Conservation (phyloP, 2,888 invertebrate species). For the Punctoribates punctum region DNA sequence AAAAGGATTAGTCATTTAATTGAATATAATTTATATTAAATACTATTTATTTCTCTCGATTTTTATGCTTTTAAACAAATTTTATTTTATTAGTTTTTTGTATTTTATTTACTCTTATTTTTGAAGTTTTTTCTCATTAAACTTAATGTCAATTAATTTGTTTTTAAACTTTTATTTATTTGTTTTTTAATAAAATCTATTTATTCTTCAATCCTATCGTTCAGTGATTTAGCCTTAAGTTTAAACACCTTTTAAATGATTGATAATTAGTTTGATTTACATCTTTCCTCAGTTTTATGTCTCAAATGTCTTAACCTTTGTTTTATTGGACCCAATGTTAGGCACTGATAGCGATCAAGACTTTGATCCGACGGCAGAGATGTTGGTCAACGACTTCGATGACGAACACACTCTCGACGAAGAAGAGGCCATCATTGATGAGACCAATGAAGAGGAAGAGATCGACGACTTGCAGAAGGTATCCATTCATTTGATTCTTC, state of each 20-base stretch:
- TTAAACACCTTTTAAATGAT: not conserved
- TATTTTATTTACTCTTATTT: not conserved
- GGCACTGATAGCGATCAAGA: conserved; percentile 54
- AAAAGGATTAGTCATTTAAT: not conserved
- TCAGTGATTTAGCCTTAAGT: too few relatives aligned
- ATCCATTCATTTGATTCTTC: conserved; percentile 44
- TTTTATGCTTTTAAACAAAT: conserved; percentile 1
- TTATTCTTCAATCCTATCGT: too few relatives aligned
- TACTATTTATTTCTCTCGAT: not conserved
- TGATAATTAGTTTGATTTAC: not conserved
- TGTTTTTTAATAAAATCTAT: too few relatives aligned
- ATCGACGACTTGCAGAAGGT: conserved; percentile 79
- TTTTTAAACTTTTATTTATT: too few relatives aligned
- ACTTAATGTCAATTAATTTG: too few relatives aligned
- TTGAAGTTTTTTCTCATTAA: not conserved
- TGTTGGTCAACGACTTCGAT: conserved; percentile 96
- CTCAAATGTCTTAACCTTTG: too few relatives aligned
- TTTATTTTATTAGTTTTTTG: not conserved
- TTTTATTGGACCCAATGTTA: too few relatives aligned
- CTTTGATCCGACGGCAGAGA: conserved; percentile 89
- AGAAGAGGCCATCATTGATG: conserved; percentile 86
- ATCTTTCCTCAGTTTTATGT: not conserved
- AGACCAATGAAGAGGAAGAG: conserved; percentile 76
- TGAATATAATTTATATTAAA: not conserved
- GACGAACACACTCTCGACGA: conserved; percentile 95